phyloP scores from a whole-genome alignment of 2,113 vertebrate genomes.

The Daphoenositta chrysoptera region DNA sequence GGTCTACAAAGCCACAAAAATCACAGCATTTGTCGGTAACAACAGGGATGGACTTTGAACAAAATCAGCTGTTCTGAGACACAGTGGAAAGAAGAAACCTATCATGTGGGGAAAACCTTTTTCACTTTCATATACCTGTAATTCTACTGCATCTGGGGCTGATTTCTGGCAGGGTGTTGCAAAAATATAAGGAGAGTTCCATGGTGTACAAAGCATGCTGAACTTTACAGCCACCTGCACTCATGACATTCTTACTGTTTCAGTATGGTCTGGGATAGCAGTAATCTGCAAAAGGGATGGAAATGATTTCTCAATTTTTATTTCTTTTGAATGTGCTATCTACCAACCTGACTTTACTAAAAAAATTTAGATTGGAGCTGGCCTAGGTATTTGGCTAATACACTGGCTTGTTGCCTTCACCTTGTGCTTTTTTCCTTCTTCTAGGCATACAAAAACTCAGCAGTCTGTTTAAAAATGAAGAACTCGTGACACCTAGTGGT shows the following conservation, averaged over 20 bases:
- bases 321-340: not conserved
- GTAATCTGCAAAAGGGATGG: not conserved
- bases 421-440: not conserved
- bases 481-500: conserved; percentile 50
- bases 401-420: not conserved
- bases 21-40: not conserved
- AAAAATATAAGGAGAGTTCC: not conserved
- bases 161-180: not conserved
- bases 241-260: not conserved
- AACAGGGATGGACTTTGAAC: not conserved
- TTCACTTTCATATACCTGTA: not conserved
- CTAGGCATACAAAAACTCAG: not conserved
- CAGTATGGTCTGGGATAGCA: not conserved
- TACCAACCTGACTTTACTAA: not conserved
- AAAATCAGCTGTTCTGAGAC: not conserved
- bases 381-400: not conserved
- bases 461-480: conserved; percentile 28
- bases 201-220: not conserved
- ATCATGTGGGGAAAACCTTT: not conserved
- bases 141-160: not conserved
- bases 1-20: not conserved
- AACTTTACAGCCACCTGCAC: not conserved
- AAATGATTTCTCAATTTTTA: not conserved
- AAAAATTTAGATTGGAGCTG: not conserved
- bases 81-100: not conserved